Base-by-base conservation (phyloP, 2,888 invertebrate species). In the Rhamnusium bicolor region DNA sequence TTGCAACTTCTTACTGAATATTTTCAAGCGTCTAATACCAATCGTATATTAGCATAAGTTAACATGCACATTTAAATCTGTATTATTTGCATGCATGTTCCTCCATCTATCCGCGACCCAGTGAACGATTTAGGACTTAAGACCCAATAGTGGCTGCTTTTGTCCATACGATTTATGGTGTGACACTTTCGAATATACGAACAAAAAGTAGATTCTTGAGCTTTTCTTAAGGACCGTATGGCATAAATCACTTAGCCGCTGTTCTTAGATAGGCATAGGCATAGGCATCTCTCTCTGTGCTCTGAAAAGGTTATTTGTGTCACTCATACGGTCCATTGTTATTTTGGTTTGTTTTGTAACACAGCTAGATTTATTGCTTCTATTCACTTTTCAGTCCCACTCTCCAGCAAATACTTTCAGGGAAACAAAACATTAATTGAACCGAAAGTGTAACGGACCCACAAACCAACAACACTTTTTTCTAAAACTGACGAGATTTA, bases 181-280 rank as follows among this genome's bases (percentile, higher is more conserved):
- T 87, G 87, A 88, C 87, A 88, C 87, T 87, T 87, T 87, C 86
- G 86, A 87, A 87, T 86, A 86, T 76, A 77, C 86, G 86, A 84
- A 85, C 86, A 87, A 87, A 87, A 87, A 87, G 86, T 85, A 84
- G 87, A 86, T 86, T 87, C 87, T 87, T 86, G 86, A 86, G 86
- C 86, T 85, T 86, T 87, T 87, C 87, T 86, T 87, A 85, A 86
- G 86, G 85, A 86, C 86, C 85, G 86, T 85, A 86, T 80, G 87
- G 87, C 85, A 87, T 87, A 87, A 87, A 87, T 87, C 87, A 87
- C 87, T 84, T 83, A 82, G 82, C 78, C 82, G 82, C 81, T 80
- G 80, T 71, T 78, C 77, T 76, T 71, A 75, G 79, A 77, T 78
- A 78, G 76, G 74, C 81, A 79, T 80, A 77, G 80, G 76, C 78